A percentile compares a stretch with the other conserved stretches of the same genome.
Conservation (phyloP, 1,140 invertebrate genomes). For the Brachionus paranguensis region DNA sequence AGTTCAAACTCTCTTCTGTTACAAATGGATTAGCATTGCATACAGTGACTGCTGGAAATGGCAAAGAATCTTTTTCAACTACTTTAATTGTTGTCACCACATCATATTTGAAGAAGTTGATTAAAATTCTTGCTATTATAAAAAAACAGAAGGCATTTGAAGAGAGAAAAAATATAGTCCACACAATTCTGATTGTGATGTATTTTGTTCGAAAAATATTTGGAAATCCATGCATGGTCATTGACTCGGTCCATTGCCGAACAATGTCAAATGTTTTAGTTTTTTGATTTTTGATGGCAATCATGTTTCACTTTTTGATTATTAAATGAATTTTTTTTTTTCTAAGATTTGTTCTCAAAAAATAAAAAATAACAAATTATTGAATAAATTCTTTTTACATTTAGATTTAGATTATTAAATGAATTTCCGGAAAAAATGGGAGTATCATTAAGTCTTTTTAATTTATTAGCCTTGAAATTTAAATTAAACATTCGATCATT, state of each 20-base stretch:
- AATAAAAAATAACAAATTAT: too few relatives aligned
- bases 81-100: constrained; percentile 7
- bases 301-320: too few relatives aligned
- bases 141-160: neutral
- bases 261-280: neutral
- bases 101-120: neutral
- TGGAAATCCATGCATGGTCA: neutral
- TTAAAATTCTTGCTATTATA: neutral
- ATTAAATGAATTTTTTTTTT: too few relatives aligned
- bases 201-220: neutral
- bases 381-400: too few relatives aligned
- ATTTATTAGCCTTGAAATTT: too few relatives aligned
- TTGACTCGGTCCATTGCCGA: neutral
- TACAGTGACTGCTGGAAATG: constrained; percentile 12
- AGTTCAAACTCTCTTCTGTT: neutral
- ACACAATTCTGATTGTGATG: neutral
- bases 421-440: too few relatives aligned
- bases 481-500: too few relatives aligned
- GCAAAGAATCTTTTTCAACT: neutral
- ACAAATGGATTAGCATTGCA: constrained; percentile 16
- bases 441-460: too few relatives aligned
- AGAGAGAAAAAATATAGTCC: neutral
- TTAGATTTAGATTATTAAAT: too few relatives aligned
- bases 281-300: too few relatives aligned
- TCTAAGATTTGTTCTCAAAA: too few relatives aligned